These are phyloP conservation scores for Aythya baeri DNA, from an alignment of 2,113 vertebrate genomes.

Conservation along the genomic window DNA sequence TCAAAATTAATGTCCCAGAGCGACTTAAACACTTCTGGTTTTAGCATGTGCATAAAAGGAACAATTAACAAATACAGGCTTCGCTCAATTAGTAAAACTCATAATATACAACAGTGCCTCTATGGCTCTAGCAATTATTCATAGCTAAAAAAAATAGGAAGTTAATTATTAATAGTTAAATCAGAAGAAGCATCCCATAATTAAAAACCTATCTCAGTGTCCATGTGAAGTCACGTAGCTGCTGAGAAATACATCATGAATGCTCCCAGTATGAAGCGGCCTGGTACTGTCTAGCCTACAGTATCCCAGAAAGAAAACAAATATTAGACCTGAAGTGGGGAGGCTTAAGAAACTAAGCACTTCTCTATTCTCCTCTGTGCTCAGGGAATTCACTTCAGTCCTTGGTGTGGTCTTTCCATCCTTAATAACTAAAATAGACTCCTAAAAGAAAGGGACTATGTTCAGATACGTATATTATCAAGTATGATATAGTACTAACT, in stretches of 20 bases:
- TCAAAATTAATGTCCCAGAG: conserved; percentile 57
- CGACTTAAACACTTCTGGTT: neutral
- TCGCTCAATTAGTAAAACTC: conserved; percentile 5
- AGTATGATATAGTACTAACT: neutral
- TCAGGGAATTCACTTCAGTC: neutral
- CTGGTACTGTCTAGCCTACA: neutral
- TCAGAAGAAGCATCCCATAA: neutral
- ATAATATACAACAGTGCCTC: neutral
- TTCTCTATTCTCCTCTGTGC: accelerated
- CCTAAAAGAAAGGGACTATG: neutral
- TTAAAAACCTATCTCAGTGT: neutral
- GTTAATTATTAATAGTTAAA: conserved; percentile 34
- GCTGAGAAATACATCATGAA: neutral
- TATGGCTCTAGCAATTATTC: conserved; percentile 4
- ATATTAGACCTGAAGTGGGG: neutral
- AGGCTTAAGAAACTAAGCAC: neutral
- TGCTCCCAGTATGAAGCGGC: neutral
- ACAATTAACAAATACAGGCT: conserved; percentile 29
- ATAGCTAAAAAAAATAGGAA: neutral
- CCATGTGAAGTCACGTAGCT: neutral
- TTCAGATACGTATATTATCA: neutral
- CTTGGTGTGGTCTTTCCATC: neutral
- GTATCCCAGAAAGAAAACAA: neutral
- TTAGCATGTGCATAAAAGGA: neutral
- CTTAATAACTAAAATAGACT: neutral